Evolutionary conservation across 2,797 vertebrate species (phyloP).

Genomic region (Phrynocephalus forsythii): DNA sequence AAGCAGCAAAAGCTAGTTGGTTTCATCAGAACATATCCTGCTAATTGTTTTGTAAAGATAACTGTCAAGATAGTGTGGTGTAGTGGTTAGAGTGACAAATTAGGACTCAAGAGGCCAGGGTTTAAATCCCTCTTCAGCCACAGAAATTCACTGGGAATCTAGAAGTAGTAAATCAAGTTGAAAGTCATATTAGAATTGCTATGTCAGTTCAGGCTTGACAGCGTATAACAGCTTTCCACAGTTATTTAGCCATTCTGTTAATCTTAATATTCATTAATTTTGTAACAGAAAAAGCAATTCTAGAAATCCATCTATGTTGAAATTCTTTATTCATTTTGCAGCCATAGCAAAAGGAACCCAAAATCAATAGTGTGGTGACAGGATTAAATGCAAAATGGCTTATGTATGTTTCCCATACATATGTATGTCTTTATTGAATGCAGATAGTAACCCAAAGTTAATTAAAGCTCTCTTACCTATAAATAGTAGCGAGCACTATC

Average conservation of each 20-base stretch:
- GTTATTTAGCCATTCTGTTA: neutral
- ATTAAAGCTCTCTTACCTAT: neutral
- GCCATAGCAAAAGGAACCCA: neutral
- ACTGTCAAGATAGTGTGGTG: neutral
- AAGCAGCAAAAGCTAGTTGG: neutral
- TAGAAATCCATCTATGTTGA: neutral
- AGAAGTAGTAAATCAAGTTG: too few species aligned
- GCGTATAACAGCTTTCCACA: neutral
- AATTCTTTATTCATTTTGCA: neutral
- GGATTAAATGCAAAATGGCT: neutral
- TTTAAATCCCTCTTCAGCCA: too few species aligned
- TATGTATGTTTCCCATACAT: too few species aligned
- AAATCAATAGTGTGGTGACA: neutral
- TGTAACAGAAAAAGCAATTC: neutral
- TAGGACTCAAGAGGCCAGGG: too few species aligned
- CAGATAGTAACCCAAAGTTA: neutral
- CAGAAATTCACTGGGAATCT: too few species aligned
- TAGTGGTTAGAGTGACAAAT: too few species aligned
- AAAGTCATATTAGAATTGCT: too few species aligned
- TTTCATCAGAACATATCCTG: neutral
- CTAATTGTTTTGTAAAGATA: neutral
- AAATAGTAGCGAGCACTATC: neutral
- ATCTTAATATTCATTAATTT: neutral
- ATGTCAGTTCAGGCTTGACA: too few species aligned
- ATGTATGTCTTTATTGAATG: neutral